phyloP scores from a whole-genome alignment of 2,113 vertebrate species.

The Clarias macrocephalus region DNA sequence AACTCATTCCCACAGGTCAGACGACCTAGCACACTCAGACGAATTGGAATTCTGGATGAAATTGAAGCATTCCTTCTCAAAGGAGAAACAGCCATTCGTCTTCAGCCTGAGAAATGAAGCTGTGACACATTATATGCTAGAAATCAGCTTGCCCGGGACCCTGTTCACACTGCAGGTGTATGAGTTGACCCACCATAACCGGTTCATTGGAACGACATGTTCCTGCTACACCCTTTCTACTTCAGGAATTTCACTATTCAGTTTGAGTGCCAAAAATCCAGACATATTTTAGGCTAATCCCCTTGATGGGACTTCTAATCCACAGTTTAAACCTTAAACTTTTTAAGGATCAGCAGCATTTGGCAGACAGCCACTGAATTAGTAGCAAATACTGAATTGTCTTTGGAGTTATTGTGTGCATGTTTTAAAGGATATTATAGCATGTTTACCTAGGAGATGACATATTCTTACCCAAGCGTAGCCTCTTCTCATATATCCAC shows the following conservation, averaged over 20 bases:
- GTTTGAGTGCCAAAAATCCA: slow-evolving; percentile 33
- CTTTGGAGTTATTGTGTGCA: slow-evolving; percentile 9
- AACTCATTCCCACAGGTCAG: slow-evolving; percentile 28
- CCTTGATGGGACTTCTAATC: slow-evolving; percentile 42
- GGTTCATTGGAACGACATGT: neutral
- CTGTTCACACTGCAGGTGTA: neutral
- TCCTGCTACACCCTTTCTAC: slow-evolving; percentile 5
- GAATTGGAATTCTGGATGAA: slow-evolving; percentile 54
- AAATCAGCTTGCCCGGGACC: slow-evolving; percentile 58
- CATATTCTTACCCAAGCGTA: neutral
- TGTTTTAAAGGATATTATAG: slow-evolving; percentile 23
- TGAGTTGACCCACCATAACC: slow-evolving; percentile 20
- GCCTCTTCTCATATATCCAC: slow-evolving; percentile 14
- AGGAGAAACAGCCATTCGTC: slow-evolving; percentile 62
- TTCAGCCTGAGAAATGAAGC: slow-evolving; percentile 68
- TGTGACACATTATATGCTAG: slow-evolving; percentile 63
- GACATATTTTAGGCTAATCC: slow-evolving; percentile 50
- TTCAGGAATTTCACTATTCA: slow-evolving; percentile 14
- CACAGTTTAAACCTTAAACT: slow-evolving; percentile 41
- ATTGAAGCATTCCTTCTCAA: slow-evolving; percentile 57
- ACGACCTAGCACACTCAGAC: slow-evolving; percentile 26
- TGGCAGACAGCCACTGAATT: slow-evolving; percentile 44
- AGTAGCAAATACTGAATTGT: slow-evolving; percentile 31
- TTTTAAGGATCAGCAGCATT: slow-evolving; percentile 42
- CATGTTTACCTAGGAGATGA: slow-evolving; percentile 20